phyloP scores from a whole-genome alignment of 1,140 invertebrate species.

The Lepidotrigona ventralis region DNA sequence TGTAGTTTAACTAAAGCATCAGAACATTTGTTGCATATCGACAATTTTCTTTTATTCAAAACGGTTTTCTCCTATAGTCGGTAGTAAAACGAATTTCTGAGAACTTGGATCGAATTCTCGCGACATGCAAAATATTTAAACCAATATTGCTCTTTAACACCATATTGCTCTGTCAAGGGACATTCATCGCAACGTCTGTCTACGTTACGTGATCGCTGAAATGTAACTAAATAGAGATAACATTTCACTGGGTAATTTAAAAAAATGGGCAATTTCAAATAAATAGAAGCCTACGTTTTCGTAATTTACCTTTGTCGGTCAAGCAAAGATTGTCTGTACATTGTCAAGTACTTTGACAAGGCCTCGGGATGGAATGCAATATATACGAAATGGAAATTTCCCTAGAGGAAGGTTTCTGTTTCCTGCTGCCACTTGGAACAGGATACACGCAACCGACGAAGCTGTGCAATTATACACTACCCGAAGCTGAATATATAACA shows the following conservation, averaged over 20 bases:
- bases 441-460: no score
- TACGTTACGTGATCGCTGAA: no score
- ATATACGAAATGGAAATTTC: not conserved
- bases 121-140: not conserved
- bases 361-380: no score
- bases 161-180: not conserved
- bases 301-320: not conserved
- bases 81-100: conserved; percentile 24
- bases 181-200: not conserved
- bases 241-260: conserved; percentile 6
- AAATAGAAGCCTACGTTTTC: not conserved
- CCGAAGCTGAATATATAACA: not conserved
- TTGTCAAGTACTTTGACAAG: not conserved
- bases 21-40: conserved; percentile 13
- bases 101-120: not conserved
- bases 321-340: not conserved
- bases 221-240: not conserved
- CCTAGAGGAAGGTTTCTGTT: conserved; percentile 31
- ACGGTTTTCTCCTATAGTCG: conserved; percentile 21
- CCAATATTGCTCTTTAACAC: not conserved
- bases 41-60: not conserved
- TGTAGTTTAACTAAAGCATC: no score
- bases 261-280: not conserved
- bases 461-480: conserved; percentile 15
- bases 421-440: conserved; percentile 49